Evolutionary conservation across 53 echinoderm and acorn worm genomes (phyloP), one percentile per base, ranked within the genome.

Genomic region (Patiria pectinifera): DNA sequence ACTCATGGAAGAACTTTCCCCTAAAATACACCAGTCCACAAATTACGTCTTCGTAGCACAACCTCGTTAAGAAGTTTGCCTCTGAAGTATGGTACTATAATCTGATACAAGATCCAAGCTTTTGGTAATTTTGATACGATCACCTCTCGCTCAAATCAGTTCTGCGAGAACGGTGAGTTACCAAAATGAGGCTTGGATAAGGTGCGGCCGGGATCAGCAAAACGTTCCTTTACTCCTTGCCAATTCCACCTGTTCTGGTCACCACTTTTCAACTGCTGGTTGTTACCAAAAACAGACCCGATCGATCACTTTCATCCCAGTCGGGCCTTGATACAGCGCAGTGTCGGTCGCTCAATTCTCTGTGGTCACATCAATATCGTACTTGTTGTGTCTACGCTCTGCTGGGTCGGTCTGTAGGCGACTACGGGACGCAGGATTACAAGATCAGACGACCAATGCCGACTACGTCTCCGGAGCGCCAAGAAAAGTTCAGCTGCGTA

Each of bases 341-440:
- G 85, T 45, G 21, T 63, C 26, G 19, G 12, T 43, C 69, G 3
- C 45, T 60, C 69, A 11, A 69, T 26, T 43, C 85, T 63, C 22
- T 3, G 18, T 85, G 44, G n/a, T 74, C 74, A 24, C 22, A 10
- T 74, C 22, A 24, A 47, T 46, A 47, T 21, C 47, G 72, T 49
- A 23, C 72, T 86, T 86, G 86, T 86, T 86, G 47, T 86, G 86
- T 86, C 86, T 86, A 75, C 47, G 15, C 16, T 23, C 48, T 46
- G 43, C 70, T 47, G 10, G 46, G 79, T 47, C 12, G 79, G 79
- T 47, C 43, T 76, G 25, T 12, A 11, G 79, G 18, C 53, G 24
- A 85, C 18, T 60, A 35, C 70, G n/a, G 47, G 66, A 85, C 63
- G 48, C 45, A 11, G 16, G 43, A 79, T 35, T 35, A 77, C 9